Percentiles rank a stretch among this genome's conserved stretches.
phyloP scores from a whole-genome alignment of 2,797 vertebrate species.

The Dallia pectoralis region DNA sequence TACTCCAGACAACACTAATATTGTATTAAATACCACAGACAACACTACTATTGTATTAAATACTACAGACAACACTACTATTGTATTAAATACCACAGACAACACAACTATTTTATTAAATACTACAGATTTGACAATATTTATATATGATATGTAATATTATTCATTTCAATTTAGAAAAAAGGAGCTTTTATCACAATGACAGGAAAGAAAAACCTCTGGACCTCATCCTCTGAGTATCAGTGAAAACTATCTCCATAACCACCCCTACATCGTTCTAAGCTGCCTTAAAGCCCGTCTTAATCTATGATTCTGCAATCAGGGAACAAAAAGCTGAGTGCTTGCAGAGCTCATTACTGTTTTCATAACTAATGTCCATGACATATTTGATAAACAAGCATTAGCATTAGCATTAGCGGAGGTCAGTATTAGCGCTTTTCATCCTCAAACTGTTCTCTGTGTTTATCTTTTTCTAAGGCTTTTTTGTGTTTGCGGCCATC shows the following conservation, averaged over 20 bases:
- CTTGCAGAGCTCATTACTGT: constrained; percentile 67
- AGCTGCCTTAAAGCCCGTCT: constrained; percentile 69
- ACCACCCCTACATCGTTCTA: constrained; percentile 37
- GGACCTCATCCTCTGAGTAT: constrained; percentile 21
- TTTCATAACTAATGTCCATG: constrained; percentile 72
- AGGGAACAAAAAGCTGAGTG: constrained; percentile 72
- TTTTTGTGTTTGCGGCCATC: constrained; percentile 70
- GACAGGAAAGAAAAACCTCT: background rate
- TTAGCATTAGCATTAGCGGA: constrained; percentile 75
- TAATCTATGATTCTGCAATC: constrained; percentile 73
- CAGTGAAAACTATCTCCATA: constrained; percentile 20
- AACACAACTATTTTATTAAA: background rate
- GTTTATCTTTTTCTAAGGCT: constrained; percentile 65
- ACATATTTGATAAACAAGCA: constrained; percentile 77
- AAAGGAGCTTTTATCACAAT: background rate
- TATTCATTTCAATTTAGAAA: background rate
- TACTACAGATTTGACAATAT: no score
- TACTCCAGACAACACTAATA: no score
- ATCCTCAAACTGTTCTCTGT: constrained; percentile 77
- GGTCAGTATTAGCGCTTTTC: constrained; percentile 72
- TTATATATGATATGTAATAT: no score
- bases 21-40: no score
- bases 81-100: background rate
- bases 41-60: no score
- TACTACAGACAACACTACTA: no score